Conservation (phyloP, 2,113 vertebrate species). For the Callocephalon fimbriatum region DNA sequence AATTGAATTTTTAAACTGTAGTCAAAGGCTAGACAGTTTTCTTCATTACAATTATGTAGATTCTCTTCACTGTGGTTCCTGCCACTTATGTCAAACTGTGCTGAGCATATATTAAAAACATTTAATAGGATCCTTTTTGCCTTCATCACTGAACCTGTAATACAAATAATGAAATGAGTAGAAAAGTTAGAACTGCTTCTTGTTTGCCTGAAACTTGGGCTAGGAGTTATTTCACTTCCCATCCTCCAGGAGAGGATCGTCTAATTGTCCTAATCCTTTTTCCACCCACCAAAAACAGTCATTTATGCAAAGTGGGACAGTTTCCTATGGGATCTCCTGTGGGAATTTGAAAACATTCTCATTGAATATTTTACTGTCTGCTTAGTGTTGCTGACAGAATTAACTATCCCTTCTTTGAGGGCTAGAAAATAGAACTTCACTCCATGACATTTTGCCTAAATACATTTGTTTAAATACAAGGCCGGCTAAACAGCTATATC, state of each 20-base stretch:
- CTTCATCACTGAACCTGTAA: not conserved
- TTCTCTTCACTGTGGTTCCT: not conserved
- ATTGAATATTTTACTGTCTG: not conserved
- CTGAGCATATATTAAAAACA: constrained; percentile 27
- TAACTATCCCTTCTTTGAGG: constrained; percentile 38
- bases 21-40: constrained; percentile 6
- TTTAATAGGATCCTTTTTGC: constrained; percentile 33
- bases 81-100: not conserved
- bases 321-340: constrained; percentile 56
- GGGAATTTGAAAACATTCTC: constrained; percentile 4
- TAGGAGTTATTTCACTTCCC: not conserved
- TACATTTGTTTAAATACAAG: not conserved
- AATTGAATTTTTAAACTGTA: not conserved
- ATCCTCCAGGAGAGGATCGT: not conserved
- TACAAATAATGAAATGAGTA: constrained; percentile 28
- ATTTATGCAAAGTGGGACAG: constrained; percentile 7
- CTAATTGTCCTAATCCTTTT: constrained; percentile 26
- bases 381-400: not conserved
- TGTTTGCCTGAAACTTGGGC: constrained; percentile 4
- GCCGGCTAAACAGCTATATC: not conserved
- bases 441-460: not conserved
- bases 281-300: constrained; percentile 9
- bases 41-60: not conserved
- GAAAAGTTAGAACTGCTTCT: not conserved
- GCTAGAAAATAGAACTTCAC: not conserved